These are phyloP conservation scores for Pterocles orientalis DNA, from an alignment of 2,113 vertebrate species.

Conservation along the genomic window DNA sequence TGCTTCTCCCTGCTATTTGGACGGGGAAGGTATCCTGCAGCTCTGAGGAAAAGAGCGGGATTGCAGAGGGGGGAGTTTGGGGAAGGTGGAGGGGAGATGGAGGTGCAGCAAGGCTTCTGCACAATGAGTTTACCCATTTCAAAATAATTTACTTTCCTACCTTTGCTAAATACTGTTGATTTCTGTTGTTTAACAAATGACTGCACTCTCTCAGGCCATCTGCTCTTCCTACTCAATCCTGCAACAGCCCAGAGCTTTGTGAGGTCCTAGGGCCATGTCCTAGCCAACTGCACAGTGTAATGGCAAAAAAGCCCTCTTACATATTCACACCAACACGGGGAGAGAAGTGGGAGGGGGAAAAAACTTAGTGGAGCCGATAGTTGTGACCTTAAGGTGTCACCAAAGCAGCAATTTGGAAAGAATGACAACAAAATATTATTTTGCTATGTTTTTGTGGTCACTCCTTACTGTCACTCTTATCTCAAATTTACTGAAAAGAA, in stretches of 20 bases:
- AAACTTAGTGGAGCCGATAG: not conserved
- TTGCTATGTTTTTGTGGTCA: not conserved
- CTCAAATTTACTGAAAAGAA: not conserved
- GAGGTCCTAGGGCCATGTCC: not conserved
- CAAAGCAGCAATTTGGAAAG: not conserved
- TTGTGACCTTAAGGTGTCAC: not conserved
- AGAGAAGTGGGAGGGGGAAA: not conserved
- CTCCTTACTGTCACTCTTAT: not conserved
- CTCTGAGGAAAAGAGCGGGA: not conserved
- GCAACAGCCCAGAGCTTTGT: not conserved
- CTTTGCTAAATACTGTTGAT: not conserved
- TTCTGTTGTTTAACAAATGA: not conserved
- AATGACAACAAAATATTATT: not conserved
- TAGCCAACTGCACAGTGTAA: not conserved
- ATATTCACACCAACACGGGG: not conserved
- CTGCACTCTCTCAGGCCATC: not conserved
- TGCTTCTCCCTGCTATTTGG: not conserved
- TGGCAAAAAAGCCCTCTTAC: not conserved
- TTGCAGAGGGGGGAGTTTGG: fast-evolving
- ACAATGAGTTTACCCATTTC: not conserved
- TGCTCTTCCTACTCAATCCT: slow-evolving; percentile 1
- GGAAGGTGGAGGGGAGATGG: not conserved
- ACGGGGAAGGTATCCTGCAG: not conserved
- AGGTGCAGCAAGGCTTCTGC: not conserved
- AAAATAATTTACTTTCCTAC: not conserved